These are phyloP conservation scores for Pelecanoides urinatrix DNA, from an alignment of 2,113 vertebrate genomes.

Conservation along the genomic window DNA sequence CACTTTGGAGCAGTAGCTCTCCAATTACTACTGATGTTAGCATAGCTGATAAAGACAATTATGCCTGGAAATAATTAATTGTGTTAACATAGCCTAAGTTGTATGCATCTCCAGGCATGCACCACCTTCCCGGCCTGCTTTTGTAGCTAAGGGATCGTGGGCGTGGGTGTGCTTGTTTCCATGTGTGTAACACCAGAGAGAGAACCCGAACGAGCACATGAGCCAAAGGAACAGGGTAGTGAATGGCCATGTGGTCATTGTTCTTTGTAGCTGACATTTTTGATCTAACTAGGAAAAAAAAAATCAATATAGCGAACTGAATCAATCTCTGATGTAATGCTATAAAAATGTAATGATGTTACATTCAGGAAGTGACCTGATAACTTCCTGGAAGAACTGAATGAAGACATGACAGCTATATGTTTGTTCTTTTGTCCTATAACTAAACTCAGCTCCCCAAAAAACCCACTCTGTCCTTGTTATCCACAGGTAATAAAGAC, in stretches of 20 bases:
- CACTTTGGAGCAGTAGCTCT: not conserved
- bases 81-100: not conserved
- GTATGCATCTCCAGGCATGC: not conserved
- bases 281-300: not conserved
- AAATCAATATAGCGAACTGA: not conserved
- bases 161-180: not conserved
- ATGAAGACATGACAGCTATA: not conserved
- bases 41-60: conserved; percentile 26
- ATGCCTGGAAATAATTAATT: conserved; percentile 12
- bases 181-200: not conserved
- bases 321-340: not conserved
- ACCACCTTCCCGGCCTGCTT: not conserved
- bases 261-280: not conserved
- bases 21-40: not conserved
- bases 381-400: not conserved
- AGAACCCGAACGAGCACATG: not conserved
- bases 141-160: not conserved
- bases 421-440: not conserved
- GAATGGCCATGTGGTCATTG: not conserved
- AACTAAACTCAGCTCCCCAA: not conserved
- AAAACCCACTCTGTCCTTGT: not conserved
- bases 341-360: not conserved
- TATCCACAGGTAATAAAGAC: not conserved
- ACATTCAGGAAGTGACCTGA: not conserved
- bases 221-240: not conserved